phyloP scores from a whole-genome alignment of 2,888 invertebrate species.

The Limnephilus rhombicus region DNA sequence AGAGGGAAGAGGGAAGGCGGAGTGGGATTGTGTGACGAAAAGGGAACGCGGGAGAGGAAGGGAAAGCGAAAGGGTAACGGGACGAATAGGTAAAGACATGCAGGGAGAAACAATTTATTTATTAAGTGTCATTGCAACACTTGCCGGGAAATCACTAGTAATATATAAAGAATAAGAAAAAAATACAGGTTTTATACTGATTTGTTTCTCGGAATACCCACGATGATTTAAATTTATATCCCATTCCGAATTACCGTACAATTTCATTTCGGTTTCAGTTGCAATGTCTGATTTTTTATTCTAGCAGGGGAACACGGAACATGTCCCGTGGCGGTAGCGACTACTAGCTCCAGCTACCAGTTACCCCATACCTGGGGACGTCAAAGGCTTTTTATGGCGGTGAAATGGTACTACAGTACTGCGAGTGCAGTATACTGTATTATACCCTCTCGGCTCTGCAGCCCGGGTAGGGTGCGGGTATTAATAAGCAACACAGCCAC shows the following conservation, averaged over 20 bases:
- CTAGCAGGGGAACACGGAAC: not conserved
- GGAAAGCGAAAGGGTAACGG: too few relatives aligned
- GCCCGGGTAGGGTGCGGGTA: not conserved
- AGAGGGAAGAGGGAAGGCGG: too few relatives aligned
- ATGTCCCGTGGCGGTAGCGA: not conserved
- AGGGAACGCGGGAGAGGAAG: too few relatives aligned
- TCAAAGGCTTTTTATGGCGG: not conserved
- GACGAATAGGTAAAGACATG: too few relatives aligned
- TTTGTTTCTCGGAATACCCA: not conserved
- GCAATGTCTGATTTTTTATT: not conserved
- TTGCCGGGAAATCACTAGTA: too few relatives aligned
- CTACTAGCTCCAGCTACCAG: not conserved
- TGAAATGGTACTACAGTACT: not conserved
- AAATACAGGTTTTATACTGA: not conserved
- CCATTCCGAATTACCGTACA: not conserved
- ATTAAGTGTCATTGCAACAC: too few relatives aligned
- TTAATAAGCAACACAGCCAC: not conserved
- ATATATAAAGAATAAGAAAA: too few relatives aligned
- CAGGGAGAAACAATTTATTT: too few relatives aligned
- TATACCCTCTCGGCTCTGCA: not conserved
- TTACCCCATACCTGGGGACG: not conserved
- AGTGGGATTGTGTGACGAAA: too few relatives aligned
- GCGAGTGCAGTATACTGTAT: not conserved
- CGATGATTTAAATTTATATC: not conserved
- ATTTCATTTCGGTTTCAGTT: conserved; percentile 1